phyloP scores from a whole-genome alignment of 2,888 invertebrate species.

The Teinopalpus imperialis region DNA sequence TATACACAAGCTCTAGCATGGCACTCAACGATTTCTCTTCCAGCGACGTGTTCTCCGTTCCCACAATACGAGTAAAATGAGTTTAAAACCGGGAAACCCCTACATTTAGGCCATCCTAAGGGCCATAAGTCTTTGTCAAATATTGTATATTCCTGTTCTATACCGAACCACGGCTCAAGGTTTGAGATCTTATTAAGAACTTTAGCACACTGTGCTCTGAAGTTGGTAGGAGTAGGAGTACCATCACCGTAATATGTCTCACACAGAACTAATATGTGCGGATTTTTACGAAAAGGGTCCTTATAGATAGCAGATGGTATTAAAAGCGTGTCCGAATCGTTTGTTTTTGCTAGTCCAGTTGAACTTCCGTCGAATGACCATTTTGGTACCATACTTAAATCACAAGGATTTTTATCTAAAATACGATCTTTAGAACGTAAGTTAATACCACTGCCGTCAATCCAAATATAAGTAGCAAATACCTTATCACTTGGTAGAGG shows the following conservation, averaged over 20 bases:
- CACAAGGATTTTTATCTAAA: conserved; percentile 81
- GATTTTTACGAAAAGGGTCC: conserved; percentile 94
- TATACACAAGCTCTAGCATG: conserved; percentile 93
- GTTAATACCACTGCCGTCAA: conserved; percentile 89
- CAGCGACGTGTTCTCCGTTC: conserved; percentile 95
- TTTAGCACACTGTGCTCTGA: conserved; percentile 85
- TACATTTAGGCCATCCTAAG: conserved; percentile 95
- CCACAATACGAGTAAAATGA: conserved; percentile 95
- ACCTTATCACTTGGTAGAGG: conserved; percentile 80
- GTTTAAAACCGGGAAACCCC: conserved; percentile 91
- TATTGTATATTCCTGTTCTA: conserved; percentile 95
- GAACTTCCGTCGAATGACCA: conserved; percentile 98
- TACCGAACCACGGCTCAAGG: conserved; percentile 93
- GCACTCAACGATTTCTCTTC: conserved; percentile 96
- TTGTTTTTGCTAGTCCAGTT: conserved; percentile 91
- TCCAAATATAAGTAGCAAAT: conserved; percentile 89
- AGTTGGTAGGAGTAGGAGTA: conserved; percentile 88
- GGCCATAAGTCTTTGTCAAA: conserved; percentile 92
- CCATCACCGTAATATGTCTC: conserved; percentile 89
- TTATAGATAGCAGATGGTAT: conserved; percentile 94
- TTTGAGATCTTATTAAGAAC: conserved; percentile 75
- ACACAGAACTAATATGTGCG: conserved; percentile 94
- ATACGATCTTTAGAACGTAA: conserved; percentile 86
- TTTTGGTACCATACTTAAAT: conserved; percentile 81
- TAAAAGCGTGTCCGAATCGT: conserved; percentile 94